These are phyloP conservation scores for Amniataba percoides DNA, from an alignment of 2,797 vertebrate genomes.

Conservation along the genomic window DNA sequence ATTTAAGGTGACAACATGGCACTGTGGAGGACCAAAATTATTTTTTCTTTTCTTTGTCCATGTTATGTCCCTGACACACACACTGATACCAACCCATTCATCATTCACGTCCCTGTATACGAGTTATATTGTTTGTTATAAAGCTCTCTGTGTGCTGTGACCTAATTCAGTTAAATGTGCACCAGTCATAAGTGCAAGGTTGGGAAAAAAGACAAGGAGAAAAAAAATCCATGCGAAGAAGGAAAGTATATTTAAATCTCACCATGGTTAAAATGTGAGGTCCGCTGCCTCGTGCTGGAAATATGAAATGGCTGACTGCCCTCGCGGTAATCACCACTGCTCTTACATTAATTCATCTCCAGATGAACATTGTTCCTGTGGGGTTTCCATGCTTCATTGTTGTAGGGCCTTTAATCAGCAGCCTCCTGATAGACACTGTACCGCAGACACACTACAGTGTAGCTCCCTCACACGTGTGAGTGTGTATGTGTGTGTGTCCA, in stretches of 20 bases:
- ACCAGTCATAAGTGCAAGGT: slow-evolving; percentile 25
- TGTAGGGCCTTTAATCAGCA: slow-evolving; percentile 73
- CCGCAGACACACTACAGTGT: slow-evolving; percentile 30
- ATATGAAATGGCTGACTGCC: slow-evolving; percentile 72
- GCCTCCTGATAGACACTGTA: slow-evolving; percentile 56
- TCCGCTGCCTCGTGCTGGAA: slow-evolving; percentile 54
- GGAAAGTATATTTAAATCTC: slow-evolving; percentile 61
- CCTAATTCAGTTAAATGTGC: slow-evolving; percentile 32
- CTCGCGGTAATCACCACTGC: slow-evolving; percentile 69
- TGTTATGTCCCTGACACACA: slow-evolving; percentile 11
- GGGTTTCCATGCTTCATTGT: slow-evolving; percentile 64
- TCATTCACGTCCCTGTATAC: slow-evolving; percentile 12
- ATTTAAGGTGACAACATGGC: background rate
- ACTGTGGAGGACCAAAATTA: background rate
- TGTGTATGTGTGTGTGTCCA: background rate
- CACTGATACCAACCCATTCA: slow-evolving; percentile 2
- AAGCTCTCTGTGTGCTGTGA: slow-evolving; percentile 14
- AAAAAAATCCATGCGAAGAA: slow-evolving; percentile 42
- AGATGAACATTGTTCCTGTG: slow-evolving; percentile 76
- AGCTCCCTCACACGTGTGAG: slow-evolving; percentile 15
- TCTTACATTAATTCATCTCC: slow-evolving; percentile 76
- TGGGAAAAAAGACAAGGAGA: background rate
- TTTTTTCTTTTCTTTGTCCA: slow-evolving; percentile 11
- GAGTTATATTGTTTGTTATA: slow-evolving; percentile 19
- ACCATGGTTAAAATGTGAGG: slow-evolving; percentile 60